A percentile compares a stretch with the other conserved stretches of the same genome.
Evolutionary conservation across 2,888 invertebrate species (phyloP).

Genomic region (Erebia ligea): DNA sequence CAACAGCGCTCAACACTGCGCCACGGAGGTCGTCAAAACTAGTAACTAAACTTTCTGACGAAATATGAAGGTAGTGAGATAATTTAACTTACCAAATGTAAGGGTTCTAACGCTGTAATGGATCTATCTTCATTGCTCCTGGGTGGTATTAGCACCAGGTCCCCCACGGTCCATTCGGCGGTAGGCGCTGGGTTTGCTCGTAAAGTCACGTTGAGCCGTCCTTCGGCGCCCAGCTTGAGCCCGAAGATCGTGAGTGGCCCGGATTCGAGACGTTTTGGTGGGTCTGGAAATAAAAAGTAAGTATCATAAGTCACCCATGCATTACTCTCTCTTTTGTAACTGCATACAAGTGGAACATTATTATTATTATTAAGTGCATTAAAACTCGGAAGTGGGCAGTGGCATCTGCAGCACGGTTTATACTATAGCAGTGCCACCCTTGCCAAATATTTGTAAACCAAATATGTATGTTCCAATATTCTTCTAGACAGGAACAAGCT

Average conservation of each 20-base stretch:
- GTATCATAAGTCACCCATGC: not conserved
- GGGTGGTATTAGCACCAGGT: conserved; percentile 53
- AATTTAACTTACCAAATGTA: conserved; percentile 56
- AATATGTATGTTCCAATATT: too few relatives aligned
- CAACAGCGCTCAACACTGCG: too few relatives aligned
- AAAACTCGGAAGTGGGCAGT: too few relatives aligned
- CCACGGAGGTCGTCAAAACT: too few relatives aligned
- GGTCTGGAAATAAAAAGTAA: conserved; percentile 73
- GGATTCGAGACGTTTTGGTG: conserved; percentile 84
- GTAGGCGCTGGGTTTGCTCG: conserved; percentile 87
- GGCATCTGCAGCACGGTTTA: too few relatives aligned
- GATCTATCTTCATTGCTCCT: conserved; percentile 47
- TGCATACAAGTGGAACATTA: too few relatives aligned
- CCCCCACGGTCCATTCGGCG: conserved; percentile 87
- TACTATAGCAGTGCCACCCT: too few relatives aligned
- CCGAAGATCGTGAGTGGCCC: conserved; percentile 87
- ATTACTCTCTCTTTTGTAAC: too few relatives aligned
- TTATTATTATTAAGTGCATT: too few relatives aligned
- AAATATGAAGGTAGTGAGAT: not conserved
- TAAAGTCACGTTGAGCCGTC: conserved; percentile 88
- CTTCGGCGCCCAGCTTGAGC: conserved; percentile 87
- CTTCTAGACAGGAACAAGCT: too few relatives aligned
- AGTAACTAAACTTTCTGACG: too few relatives aligned
- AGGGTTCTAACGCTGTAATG: conserved; percentile 56
- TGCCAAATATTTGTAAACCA: too few relatives aligned